Percentiles rank a stretch among this genome's conserved stretches.
These are phyloP conservation scores for Phenganax marumi DNA, from an alignment of 92 coral and sea anemone genomes.

Conservation along the genomic window DNA sequence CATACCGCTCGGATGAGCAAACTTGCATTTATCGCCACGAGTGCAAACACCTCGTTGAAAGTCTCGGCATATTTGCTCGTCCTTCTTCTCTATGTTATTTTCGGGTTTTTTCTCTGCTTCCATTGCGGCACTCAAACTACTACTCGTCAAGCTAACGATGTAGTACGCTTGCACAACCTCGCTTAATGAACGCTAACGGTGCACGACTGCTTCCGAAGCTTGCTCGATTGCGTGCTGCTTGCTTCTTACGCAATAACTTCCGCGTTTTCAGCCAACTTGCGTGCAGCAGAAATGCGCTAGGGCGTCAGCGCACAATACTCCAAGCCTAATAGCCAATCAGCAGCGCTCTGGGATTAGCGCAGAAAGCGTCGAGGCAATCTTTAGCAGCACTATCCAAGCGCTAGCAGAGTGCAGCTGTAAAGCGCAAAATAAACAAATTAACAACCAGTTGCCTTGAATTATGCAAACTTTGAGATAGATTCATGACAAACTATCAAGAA, in stretches of 20 bases:
- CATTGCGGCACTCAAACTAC: slow-evolving; percentile 11
- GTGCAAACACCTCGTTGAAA: slow-evolving; percentile 97
- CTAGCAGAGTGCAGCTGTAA: slow-evolving; percentile 42
- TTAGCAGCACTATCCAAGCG: slow-evolving; percentile 48
- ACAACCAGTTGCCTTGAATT: background rate
- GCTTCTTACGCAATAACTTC: background rate
- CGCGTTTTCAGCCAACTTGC: slow-evolving; percentile 16
- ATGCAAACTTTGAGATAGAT: no score
- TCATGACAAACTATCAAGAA: no score
- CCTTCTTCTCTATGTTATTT: slow-evolving; percentile 14
- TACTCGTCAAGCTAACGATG: background rate
- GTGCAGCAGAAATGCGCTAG: slow-evolving; percentile 15
- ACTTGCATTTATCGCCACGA: slow-evolving; percentile 95
- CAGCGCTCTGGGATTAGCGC: slow-evolving; percentile 6
- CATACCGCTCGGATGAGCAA: slow-evolving; percentile 90
- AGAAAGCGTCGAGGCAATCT: slow-evolving; percentile 20
- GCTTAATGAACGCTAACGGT: background rate
- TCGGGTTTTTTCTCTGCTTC: background rate
- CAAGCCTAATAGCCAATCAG: background rate
- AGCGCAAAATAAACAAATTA: slow-evolving; percentile 37
- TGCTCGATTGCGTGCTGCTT: slow-evolving; percentile 4
- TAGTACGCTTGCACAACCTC: background rate
- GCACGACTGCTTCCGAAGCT: no score
- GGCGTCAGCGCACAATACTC: slow-evolving; percentile 23
- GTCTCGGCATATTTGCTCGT: slow-evolving; percentile 82